These are phyloP conservation scores for Anniella stebbinsi DNA, from an alignment of 2,797 vertebrate species.

Conservation along the genomic window DNA sequence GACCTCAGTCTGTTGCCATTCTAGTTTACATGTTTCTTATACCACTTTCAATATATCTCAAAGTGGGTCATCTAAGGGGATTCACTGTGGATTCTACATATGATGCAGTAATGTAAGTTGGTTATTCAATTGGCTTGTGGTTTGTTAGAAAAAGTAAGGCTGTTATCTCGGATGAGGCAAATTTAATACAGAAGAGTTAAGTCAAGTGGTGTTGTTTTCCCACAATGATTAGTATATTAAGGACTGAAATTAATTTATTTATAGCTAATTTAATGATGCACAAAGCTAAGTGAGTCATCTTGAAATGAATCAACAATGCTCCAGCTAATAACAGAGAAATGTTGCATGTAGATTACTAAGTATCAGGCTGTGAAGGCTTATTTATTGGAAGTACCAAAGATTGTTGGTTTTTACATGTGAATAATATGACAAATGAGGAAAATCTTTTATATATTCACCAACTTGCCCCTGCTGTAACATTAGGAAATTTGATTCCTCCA, in stretches of 20 bases:
- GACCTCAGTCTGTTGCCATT: constrained; percentile 32
- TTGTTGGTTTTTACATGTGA: not conserved
- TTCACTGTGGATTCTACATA: constrained; percentile 44
- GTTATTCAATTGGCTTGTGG: constrained; percentile 30
- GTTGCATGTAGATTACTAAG: constrained; percentile 25
- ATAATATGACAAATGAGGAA: not conserved
- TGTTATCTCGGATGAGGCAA: constrained; percentile 36
- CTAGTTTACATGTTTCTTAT: constrained; percentile 43
- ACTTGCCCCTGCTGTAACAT: no score
- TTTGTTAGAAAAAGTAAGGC: constrained; percentile 22
- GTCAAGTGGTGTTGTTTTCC: constrained; percentile 11
- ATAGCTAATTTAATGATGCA: constrained; percentile 13
- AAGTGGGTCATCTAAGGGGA: constrained; percentile 15
- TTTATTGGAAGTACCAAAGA: constrained; percentile 6
- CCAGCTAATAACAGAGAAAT: not conserved
- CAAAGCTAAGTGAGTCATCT: constrained; percentile 16
- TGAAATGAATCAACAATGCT: constrained; percentile 15
- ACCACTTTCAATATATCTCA: constrained; percentile 39
- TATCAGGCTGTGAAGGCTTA: not conserved
- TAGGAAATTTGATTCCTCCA: no score
- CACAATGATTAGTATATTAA: not conserved
- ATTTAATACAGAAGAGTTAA: constrained; percentile 27
- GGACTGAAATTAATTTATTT: not conserved
- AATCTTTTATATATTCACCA: no score
- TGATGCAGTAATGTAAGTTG: constrained; percentile 17